Evolutionary conservation across 2,888 invertebrate species (phyloP), one percentile per base, ranked within the genome.

Genomic region (Cerastis leucographa): DNA sequence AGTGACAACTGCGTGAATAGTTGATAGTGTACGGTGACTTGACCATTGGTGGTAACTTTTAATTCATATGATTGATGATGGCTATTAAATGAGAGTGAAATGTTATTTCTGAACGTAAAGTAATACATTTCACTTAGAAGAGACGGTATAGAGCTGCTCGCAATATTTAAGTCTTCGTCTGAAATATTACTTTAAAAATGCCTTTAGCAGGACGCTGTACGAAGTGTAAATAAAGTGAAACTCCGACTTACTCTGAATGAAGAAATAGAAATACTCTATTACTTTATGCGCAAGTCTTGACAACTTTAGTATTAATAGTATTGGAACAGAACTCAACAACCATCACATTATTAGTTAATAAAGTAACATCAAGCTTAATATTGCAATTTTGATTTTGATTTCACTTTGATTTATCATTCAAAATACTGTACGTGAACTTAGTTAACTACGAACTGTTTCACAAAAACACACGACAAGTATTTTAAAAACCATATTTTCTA

Each of bases 11-110:
- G 76, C 29, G 40, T 77, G 54, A 54, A 76, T 56, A 66, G 68
- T 76, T 46, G 49, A 72, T 74, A 67, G 59, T 44, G 61, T 61
- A 61, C 40, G 22, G 9, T 51, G 74, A 80, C 70, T 76, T 77
- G 88, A 79, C 79, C 82, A 75, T 62, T 62, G 40, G 67, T 29
- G 25, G 51, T 69, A 74, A 71, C 69, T 88, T 81, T 85, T 78
- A 85, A 85, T 88, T 78, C 51, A 67, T 64, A 44, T 82, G 85
- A 88, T 88, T 80, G 78, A 87, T 81, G 85, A 78, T 66, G 49
- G 49, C 61, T 61, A n/a, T 61, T 46, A 29, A 71, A 46, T 11
- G 49, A 51, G 40, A 79, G 49, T 59, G 65, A 78, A 81, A 76
- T 80, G 68, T 82, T 74, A 73, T 65, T 73, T 59, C 56, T 56